These are phyloP conservation scores for Cheumatopsyche charites DNA, from an alignment of 1,140 invertebrate genomes.

Conservation along the genomic window DNA sequence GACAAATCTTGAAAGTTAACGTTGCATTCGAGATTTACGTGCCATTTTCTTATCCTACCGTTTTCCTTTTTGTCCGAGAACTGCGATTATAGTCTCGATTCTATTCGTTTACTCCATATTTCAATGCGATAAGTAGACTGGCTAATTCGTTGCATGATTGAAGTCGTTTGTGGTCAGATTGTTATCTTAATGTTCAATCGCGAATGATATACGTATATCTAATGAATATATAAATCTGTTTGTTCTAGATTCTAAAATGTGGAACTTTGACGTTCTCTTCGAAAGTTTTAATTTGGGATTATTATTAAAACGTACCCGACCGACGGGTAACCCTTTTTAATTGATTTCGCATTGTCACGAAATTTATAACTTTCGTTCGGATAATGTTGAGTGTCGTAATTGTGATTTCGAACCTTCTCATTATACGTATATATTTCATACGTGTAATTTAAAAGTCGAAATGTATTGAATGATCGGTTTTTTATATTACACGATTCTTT, in stretches of 20 bases:
- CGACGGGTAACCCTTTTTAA: conserved; percentile 6
- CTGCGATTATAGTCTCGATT: too few species aligned
- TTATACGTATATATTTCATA: too few species aligned
- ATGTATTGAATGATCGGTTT: neutral
- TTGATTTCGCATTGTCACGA: conserved; percentile 4
- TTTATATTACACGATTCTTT: neutral
- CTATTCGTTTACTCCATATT: too few species aligned
- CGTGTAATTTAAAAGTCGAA: neutral
- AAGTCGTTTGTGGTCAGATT: conserved; percentile 1
- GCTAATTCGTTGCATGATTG: neutral
- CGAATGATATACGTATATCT: neutral
- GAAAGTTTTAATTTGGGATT: conserved; percentile 16
- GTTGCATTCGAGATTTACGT: too few species aligned
- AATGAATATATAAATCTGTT: neutral
- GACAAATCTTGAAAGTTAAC: too few species aligned
- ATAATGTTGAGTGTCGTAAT: too few species aligned
- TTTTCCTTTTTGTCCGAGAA: too few species aligned
- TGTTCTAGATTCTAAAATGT: too few species aligned
- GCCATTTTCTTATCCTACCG: too few species aligned
- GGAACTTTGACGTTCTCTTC: neutral
- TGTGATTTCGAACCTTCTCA: too few species aligned
- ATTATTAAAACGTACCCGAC: conserved; percentile 25
- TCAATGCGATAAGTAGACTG: neutral
- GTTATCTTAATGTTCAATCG: conserved; percentile 5
- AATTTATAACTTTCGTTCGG: too few species aligned